These are phyloP conservation scores for Sterrhoptilus dennistouni DNA, from an alignment of 2,113 vertebrate genomes.

Conservation along the genomic window DNA sequence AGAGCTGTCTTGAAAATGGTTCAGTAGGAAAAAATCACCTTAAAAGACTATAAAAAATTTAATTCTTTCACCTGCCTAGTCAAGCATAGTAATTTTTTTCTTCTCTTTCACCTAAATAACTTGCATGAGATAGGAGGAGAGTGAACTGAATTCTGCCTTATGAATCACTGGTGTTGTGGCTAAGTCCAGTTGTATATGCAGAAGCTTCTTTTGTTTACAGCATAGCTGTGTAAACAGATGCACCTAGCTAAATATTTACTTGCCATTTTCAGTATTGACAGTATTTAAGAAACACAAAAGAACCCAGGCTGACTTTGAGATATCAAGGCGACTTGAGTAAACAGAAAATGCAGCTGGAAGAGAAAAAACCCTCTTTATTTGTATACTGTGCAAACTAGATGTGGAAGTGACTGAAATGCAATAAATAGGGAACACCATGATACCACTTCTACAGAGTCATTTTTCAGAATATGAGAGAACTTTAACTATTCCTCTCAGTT, in stretches of 20 bases:
- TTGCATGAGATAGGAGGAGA: not conserved
- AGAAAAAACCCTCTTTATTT: not conserved
- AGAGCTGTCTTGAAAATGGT: not conserved
- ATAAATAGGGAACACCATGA: slow-evolving; percentile 36
- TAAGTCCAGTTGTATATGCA: not conserved
- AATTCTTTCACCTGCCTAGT: not conserved
- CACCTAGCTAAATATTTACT: slow-evolving; percentile 7
- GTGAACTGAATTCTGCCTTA: not conserved
- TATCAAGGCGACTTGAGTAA: not conserved
- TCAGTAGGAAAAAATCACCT: not conserved
- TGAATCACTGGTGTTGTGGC: not conserved
- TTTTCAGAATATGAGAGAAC: slow-evolving; percentile 47
- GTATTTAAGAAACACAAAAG: not conserved
- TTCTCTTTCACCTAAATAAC: not conserved
- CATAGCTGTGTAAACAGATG: not conserved
- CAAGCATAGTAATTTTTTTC: not conserved
- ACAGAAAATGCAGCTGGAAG: not conserved
- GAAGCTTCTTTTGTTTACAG: not conserved
- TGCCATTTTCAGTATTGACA: not conserved
- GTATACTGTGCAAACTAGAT: slow-evolving; percentile 14
- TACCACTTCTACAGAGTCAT: slow-evolving; percentile 41
- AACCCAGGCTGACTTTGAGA: not conserved
- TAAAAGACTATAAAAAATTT: not conserved
- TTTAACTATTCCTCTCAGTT: slow-evolving; percentile 42
- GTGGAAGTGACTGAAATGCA: slow-evolving; percentile 20